These are phyloP conservation scores for Caretta caretta DNA, from an alignment of 2,113 vertebrate species.

Conservation along the genomic window DNA sequence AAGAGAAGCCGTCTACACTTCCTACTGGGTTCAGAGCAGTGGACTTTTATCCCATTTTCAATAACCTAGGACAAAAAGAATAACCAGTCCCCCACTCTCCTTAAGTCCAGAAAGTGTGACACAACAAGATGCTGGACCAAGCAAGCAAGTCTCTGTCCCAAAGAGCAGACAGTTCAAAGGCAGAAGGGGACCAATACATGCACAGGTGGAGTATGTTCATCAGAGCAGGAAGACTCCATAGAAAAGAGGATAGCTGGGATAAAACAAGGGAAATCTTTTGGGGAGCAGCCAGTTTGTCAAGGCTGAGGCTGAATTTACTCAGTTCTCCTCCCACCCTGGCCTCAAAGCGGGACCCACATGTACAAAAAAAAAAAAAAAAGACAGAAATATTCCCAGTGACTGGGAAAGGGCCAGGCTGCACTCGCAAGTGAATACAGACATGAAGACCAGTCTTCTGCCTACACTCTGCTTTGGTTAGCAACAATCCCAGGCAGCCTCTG, in stretches of 20 bases:
- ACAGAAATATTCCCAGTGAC: neutral
- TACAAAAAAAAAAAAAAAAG: neutral
- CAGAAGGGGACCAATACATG: neutral
- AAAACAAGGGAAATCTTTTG: neutral
- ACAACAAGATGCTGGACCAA: neutral
- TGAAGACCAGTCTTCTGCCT: slow-evolving; percentile 49
- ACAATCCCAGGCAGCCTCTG: slow-evolving; percentile 19
- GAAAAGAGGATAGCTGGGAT: neutral
- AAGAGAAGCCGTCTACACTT: neutral
- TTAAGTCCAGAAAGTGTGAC: neutral
- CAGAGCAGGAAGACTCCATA: neutral
- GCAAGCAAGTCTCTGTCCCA: neutral
- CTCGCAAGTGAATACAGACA: slow-evolving; percentile 30
- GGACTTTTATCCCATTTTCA: neutral
- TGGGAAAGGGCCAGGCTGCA: neutral
- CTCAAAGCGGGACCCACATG: slow-evolving; percentile 49
- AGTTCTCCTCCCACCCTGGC: slow-evolving; percentile 56
- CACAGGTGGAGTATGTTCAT: neutral
- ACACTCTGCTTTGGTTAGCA: slow-evolving; percentile 27
- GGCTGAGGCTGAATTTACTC: slow-evolving; percentile 42
- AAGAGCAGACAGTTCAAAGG: neutral
- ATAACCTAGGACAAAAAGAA: neutral
- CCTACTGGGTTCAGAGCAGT: neutral
- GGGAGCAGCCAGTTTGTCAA: slow-evolving; percentile 33
- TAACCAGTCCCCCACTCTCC: neutral